A percentile compares a stretch with the other conserved stretches of the same genome.
phyloP scores from a whole-genome alignment of 2,113 vertebrate genomes.

The Siniperca knerii region DNA sequence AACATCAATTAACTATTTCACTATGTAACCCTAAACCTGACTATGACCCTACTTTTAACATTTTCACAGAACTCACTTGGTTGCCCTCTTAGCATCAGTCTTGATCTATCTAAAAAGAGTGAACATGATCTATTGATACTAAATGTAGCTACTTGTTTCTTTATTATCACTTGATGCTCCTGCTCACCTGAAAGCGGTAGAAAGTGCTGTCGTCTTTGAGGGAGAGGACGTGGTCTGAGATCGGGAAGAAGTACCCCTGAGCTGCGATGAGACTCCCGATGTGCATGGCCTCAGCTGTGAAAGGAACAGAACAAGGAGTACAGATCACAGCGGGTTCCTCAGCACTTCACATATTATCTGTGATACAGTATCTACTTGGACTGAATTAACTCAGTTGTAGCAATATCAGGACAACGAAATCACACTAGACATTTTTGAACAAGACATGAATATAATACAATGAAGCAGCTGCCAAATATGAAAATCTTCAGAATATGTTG shows the following conservation, averaged over 20 bases:
- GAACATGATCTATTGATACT: neutral
- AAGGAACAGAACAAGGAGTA: neutral
- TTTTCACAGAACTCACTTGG: neutral
- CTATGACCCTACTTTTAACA: neutral
- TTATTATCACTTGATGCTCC: neutral
- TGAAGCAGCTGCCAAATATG: neutral
- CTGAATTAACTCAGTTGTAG: neutral
- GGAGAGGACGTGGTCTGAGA: constrained; percentile 96
- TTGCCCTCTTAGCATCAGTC: neutral
- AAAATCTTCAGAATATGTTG: neutral
- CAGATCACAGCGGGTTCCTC: constrained; percentile 4
- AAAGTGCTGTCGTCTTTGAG: constrained; percentile 97
- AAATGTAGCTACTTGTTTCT: neutral
- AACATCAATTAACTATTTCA: neutral
- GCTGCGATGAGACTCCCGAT: constrained; percentile 95
- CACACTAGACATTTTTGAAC: neutral
- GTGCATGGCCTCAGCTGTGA: constrained; percentile 95
- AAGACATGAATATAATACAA: neutral
- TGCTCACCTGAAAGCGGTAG: constrained; percentile 97
- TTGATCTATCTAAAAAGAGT: neutral
- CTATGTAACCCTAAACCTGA: neutral
- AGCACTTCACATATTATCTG: neutral
- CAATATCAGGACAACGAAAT: neutral
- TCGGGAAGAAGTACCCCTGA: constrained; percentile 97
- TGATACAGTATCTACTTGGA: neutral